Evolutionary conservation across 2,797 vertebrate species (phyloP).

Genomic region (Epinephelus malabaricus): DNA sequence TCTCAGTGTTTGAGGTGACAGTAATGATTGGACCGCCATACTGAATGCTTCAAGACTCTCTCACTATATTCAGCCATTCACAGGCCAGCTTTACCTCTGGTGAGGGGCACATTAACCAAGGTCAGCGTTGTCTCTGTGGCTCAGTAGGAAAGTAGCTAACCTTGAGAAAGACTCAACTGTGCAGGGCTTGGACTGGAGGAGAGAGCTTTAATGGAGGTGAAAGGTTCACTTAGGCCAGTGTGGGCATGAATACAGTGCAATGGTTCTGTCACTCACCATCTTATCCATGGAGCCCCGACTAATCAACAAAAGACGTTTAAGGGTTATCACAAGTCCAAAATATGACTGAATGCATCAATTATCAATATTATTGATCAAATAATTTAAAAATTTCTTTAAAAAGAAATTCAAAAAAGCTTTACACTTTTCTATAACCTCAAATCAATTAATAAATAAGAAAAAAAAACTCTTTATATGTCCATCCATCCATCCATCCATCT

Average conservation of each 20-base stretch:
- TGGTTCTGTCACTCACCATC: not conserved
- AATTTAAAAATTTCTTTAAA: slow-evolving; percentile 10
- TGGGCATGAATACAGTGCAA: not conserved
- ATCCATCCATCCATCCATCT: too few relatives aligned
- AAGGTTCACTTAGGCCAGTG: slow-evolving; percentile 7
- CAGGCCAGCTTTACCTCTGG: slow-evolving; percentile 5
- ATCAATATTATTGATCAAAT: not conserved
- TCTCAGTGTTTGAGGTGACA: slow-evolving; percentile 56
- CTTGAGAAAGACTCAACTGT: slow-evolving; percentile 48
- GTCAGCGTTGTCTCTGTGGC: slow-evolving; percentile 30
- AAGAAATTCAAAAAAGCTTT: not conserved
- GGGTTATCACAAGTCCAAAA: not conserved
- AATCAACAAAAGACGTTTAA: not conserved
- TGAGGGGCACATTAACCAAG: slow-evolving; percentile 38
- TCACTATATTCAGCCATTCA: slow-evolving; percentile 30
- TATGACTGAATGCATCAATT: not conserved
- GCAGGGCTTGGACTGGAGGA: slow-evolving; percentile 11
- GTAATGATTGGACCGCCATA: slow-evolving; percentile 44
- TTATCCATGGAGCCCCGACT: not conserved
- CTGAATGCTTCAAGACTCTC: slow-evolving; percentile 38
- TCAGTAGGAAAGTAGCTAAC: slow-evolving; percentile 23
- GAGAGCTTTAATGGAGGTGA: slow-evolving; percentile 27
- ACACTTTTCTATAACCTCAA: not conserved
- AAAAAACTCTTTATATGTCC: not conserved
- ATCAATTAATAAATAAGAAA: not conserved